Evolutionary conservation across 2,797 vertebrate genomes (phyloP), one percentile per base, ranked within the genome.

Genomic region (Esox lucius): DNA sequence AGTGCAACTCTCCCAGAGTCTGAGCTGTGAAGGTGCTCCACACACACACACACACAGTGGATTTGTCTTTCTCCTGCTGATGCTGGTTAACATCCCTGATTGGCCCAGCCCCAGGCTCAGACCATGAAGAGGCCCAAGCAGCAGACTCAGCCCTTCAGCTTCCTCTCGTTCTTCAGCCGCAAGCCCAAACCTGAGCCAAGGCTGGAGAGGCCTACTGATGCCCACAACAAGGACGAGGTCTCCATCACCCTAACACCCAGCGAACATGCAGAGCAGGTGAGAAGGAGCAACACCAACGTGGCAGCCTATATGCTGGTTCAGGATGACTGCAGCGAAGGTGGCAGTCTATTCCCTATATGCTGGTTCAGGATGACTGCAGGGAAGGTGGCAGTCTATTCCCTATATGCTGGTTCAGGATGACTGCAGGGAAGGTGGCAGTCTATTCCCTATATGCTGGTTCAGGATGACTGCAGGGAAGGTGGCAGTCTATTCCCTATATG

Each of bases 121-220:
- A 83, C 80, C 87, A 95, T 95, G 96, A 95, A 94, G 89, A 92
- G 75, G 87, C 93, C 95, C 87, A 89, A 91, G n/a, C 86, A 89
- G 79, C 91, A 90, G 79, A 92, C 93, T 2, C 91, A 94, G 7
- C 84, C 91, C 56, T 89, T 94, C 74, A 87, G 88, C 86, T 94
- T 95, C 62, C 90, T 95, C 67, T 93, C 91, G 87, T 95, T 94
- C 90, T 95, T 95, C 78, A 90, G 92, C 81, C 84, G 86, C 33
- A 95, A 95, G 84, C 93, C 95, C 80, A 93, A 95, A 86, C 80
- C 94, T 0, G 93, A 91, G 79, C 72, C 91, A 0, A 75, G 15
- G 17, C 85, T 78, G 2, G 92, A 95, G 74, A 85, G 76, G 17
- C 86, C 92, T 0, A 49, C 83, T 31, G 89, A 91, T 12, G 78